Base-by-base conservation (phyloP, 2,888 invertebrate genomes). In the Penaeus monodon region DNA sequence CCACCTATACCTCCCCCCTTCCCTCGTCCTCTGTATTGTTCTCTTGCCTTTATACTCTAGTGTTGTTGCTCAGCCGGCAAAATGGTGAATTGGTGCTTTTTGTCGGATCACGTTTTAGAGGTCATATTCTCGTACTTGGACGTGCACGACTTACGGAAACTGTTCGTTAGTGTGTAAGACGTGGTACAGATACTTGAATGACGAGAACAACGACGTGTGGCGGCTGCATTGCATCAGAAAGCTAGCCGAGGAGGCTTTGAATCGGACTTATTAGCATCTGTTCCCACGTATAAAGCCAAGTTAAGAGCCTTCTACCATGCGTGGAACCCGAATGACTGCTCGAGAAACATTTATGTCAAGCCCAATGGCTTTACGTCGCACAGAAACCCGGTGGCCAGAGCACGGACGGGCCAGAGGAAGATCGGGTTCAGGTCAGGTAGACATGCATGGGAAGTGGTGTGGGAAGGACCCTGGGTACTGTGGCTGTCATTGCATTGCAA, bases 401-500 rank as follows among this genome's bases (percentile, higher is more conserved):
- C 93, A 99, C 99, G 88, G 99, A 99, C 93, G 98, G 97, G 96
- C 96, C 91, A 95, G 96, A 93, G 96, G 90, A 99, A 97, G 94
- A 95, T 97, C 78, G 92, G 98, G 1, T 98, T 98, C 92, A 94
- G 95, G 91, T 95, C 96, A 92, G 99, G 98, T 17, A 94, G 98
- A 90, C 99, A 99, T 93, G 96, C 98, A 44, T 99, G 99, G 99
- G 98, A 99, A 93, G 96, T 99, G 17, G 97, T 98, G 93, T 99
- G 98, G 98, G 98, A 98, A 94, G 99, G 99, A 27, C 99, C 99
- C 93, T 99, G 89, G 99, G 99, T 20, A 99, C 99, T 3, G 99
- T 99, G 38, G 99, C 99, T 74, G 98, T 99, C 74, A 96, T 99
- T 91, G 98, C 68, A 96, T 98, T 91, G 97, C 98, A 77, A 98